phyloP scores from a whole-genome alignment of 35 echinoderm and acorn worm genomes.

The Apostichopus californicus region DNA sequence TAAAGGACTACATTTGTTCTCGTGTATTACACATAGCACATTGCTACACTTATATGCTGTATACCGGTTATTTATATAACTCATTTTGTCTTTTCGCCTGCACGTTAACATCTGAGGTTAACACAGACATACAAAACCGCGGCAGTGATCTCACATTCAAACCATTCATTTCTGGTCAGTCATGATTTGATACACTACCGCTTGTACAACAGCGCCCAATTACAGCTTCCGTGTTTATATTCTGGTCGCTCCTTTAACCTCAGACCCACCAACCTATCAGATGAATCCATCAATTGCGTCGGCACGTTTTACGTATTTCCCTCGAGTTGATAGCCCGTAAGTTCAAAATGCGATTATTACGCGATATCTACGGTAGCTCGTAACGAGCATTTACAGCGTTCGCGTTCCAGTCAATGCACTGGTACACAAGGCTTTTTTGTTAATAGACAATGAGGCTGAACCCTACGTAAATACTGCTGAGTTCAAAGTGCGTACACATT shows the following conservation, averaged over 20 bases:
- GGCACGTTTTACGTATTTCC: conserved; percentile 51
- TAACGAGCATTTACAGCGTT: neutral
- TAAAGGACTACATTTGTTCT: too few species aligned
- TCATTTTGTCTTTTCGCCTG: neutral
- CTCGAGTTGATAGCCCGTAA: conserved; percentile 45
- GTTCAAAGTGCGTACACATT: neutral
- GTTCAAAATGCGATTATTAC: conserved; percentile 37
- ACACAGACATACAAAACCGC: neutral
- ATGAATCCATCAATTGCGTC: conserved; percentile 51
- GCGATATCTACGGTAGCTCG: conserved; percentile 16
- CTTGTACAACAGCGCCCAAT: neutral
- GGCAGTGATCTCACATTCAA: neutral
- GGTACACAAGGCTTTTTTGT: neutral
- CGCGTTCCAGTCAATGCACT: neutral
- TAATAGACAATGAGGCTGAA: neutral
- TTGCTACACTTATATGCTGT: too few species aligned
- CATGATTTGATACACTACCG: neutral
- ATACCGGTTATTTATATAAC: neutral
- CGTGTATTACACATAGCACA: too few species aligned
- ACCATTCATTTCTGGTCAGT: neutral
- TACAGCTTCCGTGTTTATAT: neutral
- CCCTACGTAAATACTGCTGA: neutral
- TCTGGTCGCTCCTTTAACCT: conserved; percentile 43
- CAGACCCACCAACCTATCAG: conserved; percentile 24
- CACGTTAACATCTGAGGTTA: neutral